phyloP scores from a whole-genome alignment of 2,888 invertebrate species.

The Harmothoe impar region DNA sequence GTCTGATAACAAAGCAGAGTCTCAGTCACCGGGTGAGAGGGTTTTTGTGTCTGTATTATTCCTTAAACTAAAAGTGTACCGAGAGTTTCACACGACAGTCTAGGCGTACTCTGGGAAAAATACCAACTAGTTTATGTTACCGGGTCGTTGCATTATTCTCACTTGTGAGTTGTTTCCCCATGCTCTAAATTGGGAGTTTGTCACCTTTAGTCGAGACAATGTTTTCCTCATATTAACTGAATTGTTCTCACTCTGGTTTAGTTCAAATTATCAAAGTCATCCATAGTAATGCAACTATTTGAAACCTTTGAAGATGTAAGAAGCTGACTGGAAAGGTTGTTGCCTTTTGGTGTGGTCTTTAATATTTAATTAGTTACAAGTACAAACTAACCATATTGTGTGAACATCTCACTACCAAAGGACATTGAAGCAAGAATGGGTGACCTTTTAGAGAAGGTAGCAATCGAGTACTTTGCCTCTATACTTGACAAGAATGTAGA shows the following conservation, averaged over 20 bases:
- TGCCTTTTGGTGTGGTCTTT: not conserved
- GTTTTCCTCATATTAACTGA: conserved; percentile 11
- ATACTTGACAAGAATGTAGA: too few species aligned
- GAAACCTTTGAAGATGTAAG: too few species aligned
- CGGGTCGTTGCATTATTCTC: not conserved
- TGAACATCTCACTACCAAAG: too few species aligned
- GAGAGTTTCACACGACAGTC: not conserved
- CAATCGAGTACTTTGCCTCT: too few species aligned
- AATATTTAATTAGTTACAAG: not conserved
- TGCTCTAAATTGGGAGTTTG: conserved; percentile 22
- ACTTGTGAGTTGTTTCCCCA: not conserved
- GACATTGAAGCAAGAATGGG: not conserved
- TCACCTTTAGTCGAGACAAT: not conserved
- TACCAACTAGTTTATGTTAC: not conserved
- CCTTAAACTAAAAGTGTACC: not conserved
- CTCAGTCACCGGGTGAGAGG: conserved; percentile 20
- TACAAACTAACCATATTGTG: not conserved
- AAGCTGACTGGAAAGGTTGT: not conserved
- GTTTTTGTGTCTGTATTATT: not conserved
- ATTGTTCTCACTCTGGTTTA: not conserved
- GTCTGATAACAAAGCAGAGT: conserved; percentile 4
- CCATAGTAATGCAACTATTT: too few species aligned
- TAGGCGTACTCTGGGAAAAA: not conserved
- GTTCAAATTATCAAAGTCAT: too few species aligned
- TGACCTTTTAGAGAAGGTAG: not conserved